A percentile compares a stretch with the other conserved stretches of the same genome.
Evolutionary conservation across 2,797 vertebrate genomes (phyloP).

Genomic region (Argya squamiceps): DNA sequence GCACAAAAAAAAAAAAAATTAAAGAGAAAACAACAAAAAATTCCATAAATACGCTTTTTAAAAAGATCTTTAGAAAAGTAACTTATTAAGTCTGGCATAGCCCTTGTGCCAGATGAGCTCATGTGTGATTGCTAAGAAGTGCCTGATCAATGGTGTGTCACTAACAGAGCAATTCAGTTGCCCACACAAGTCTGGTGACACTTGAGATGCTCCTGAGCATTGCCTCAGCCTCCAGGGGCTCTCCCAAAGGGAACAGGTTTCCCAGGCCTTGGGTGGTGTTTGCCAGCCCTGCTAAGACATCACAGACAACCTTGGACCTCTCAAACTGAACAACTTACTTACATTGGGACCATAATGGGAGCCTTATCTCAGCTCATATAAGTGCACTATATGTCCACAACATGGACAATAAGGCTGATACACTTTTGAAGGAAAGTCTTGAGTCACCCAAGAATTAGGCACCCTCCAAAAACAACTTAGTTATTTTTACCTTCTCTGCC

Average conservation of each 20-base stretch:
- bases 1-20: background rate
- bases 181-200: background rate
- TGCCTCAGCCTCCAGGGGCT: background rate
- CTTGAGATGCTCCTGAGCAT: background rate
- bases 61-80: background rate
- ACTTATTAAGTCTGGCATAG: background rate
- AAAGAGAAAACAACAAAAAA: background rate
- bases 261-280: background rate
- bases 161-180: background rate
- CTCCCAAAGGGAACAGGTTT: background rate
- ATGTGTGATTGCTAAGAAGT: background rate
- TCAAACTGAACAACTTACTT: background rate
- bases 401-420: background rate
- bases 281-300: background rate
- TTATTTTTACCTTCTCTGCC: background rate
- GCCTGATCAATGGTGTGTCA: background rate
- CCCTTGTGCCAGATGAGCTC: background rate
- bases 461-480: background rate
- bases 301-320: background rate
- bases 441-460: background rate
- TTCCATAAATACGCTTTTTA: background rate
- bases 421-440: background rate
- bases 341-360: fast-evolving
- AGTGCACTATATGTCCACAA: fast-evolving
- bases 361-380: background rate